Percentiles rank a stretch among this genome's conserved stretches.
phyloP scores from a whole-genome alignment of 2,113 vertebrate genomes.

The Cochlearius cochlearius region DNA sequence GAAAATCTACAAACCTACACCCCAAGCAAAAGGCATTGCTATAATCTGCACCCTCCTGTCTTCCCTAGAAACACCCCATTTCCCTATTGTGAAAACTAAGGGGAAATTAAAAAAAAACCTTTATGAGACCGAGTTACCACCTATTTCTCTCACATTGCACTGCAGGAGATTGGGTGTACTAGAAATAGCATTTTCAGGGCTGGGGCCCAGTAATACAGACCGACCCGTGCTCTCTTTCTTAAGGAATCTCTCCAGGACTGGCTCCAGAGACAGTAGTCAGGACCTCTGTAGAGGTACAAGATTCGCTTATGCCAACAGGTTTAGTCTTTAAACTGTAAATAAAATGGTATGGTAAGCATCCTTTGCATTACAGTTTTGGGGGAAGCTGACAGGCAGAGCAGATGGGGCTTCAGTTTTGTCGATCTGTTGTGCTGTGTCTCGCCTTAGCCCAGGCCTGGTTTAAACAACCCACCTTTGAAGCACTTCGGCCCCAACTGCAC shows the following conservation, averaged over 20 bases:
- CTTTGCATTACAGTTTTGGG: not conserved
- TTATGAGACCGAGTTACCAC: not conserved
- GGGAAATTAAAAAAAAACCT: not conserved
- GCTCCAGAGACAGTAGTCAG: not conserved
- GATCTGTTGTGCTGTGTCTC: not conserved
- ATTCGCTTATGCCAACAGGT: not conserved
- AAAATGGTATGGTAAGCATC: not conserved
- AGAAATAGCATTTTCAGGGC: not conserved
- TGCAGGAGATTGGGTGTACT: not conserved
- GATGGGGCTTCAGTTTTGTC: not conserved
- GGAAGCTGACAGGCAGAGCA: not conserved
- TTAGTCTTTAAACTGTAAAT: not conserved
- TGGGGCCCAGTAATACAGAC: not conserved
- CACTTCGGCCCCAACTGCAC: not conserved
- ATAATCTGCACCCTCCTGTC: not conserved
- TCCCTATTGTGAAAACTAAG: not conserved
- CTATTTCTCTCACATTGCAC: not conserved
- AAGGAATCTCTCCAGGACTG: not conserved
- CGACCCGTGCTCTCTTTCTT: not conserved
- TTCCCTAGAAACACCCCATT: not conserved
- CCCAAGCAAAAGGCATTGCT: not conserved
- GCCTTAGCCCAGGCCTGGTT: not conserved
- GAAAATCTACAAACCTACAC: not conserved
- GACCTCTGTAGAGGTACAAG: not conserved
- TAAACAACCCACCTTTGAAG: not conserved